Evolutionary conservation across 2,888 invertebrate species (phyloP).

Genomic region (Chaitophorus viminalis): DNA sequence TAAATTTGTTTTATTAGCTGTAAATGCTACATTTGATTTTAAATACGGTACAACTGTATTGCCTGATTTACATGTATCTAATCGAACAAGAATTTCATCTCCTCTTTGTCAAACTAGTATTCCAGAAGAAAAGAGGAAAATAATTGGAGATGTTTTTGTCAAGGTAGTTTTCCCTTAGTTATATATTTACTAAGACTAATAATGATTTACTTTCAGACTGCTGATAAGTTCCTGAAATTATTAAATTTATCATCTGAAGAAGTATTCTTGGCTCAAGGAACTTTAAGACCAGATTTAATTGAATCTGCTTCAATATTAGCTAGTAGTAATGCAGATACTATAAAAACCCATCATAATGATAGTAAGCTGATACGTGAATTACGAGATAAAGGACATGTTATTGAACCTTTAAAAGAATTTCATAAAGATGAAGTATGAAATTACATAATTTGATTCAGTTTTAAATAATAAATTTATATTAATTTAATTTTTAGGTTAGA

Average conservation of each 20-base stretch:
- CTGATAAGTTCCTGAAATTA: slow-evolving; percentile 88
- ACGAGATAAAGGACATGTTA: slow-evolving; percentile 78
- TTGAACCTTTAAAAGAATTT: slow-evolving; percentile 98
- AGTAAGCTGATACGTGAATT: slow-evolving; percentile 87
- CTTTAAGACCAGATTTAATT: slow-evolving; percentile 95
- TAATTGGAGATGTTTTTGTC: slow-evolving; percentile 99
- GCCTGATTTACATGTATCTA: slow-evolving; percentile 71
- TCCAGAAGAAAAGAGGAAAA: slow-evolving; percentile 97
- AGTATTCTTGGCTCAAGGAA: slow-evolving; percentile 93
- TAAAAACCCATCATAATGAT: slow-evolving; percentile 99
- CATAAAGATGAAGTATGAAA: slow-evolving; percentile 92
- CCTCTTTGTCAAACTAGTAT: slow-evolving; percentile 86
- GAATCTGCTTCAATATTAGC: slow-evolving; percentile 93
- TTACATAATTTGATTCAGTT: background rate
- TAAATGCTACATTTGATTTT: slow-evolving; percentile 71
- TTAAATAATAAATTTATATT: background rate
- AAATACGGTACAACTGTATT: slow-evolving; percentile 81
- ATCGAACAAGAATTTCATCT: slow-evolving; percentile 77
- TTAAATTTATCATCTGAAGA: slow-evolving; percentile 91
- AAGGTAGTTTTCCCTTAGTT: slow-evolving; percentile 68
- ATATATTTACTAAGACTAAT: background rate
- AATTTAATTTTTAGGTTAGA: slow-evolving; percentile 73
- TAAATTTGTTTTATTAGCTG: slow-evolving; percentile 47
- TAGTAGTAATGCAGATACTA: slow-evolving; percentile 86
- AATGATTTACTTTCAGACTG: slow-evolving; percentile 70